Evolutionary conservation across 2,797 vertebrate species (phyloP), one percentile per base, ranked within the genome.

Genomic region (Myripristis jacobus): DNA sequence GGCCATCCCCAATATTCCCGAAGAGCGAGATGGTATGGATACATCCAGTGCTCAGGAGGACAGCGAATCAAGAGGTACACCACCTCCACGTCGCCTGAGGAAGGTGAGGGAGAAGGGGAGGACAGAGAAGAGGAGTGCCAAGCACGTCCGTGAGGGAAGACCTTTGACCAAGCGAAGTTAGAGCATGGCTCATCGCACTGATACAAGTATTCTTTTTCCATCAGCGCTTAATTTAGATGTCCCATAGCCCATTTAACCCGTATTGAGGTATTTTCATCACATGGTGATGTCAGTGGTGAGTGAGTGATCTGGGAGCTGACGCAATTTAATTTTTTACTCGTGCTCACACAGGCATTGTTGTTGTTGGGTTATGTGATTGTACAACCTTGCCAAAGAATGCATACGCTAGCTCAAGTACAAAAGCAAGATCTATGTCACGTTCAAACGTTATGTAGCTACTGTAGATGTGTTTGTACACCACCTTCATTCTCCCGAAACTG

Each of bases 61-160:
- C 84, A 93, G 93, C 11, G 93, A 94, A 82, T 93, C 94, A 0
- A 92, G 93, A 54, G 92, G 87, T 0, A 94, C 94, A 0, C 94
- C 94, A 0, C 94, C 94, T 1, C 94, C 94, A 2, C 84, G 93
- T 3, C 93, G 94, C 36, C 89, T 94, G 60, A 82, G 80, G 92
- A 95, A 94, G 94, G 91, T 92, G 70, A 90, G 92, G 91, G 94
- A 95, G 73, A 94, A 94, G 81, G 89, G 82, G 22, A 94, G 92
- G 75, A 76, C 89, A 15, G 96, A 96, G 11, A 96, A 96, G 90
- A 95, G 94, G 70, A 95, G 92, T 10, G 91, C 94, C 70, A 96
- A 96, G 93, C 96, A 96, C 22, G 93, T 95, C 64, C 94, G 96
- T 24, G 96, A 97, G 60, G 96, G 95, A 36, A 92, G 95, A 68